Conservation (phyloP, 2,797 vertebrate species). For the Spinus pinus region DNA sequence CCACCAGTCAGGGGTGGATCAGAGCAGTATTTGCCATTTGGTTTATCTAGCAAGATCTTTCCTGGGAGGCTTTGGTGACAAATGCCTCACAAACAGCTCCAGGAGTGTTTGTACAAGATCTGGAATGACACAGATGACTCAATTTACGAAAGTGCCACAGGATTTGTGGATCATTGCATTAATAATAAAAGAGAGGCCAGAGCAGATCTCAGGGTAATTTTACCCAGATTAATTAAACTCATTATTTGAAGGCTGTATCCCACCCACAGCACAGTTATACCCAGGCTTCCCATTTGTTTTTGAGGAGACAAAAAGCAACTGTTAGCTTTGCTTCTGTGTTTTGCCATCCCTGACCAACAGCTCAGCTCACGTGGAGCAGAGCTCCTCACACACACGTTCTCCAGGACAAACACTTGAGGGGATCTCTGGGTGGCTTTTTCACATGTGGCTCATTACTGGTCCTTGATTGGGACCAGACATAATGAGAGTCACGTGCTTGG, state of each 20-base stretch:
- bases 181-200: not conserved
- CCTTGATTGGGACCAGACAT: not conserved
- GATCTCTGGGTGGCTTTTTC: not conserved
- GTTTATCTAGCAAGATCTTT: not conserved
- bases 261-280: not conserved
- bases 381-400: not conserved
- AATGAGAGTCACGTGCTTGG: not conserved
- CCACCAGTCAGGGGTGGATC: not conserved
- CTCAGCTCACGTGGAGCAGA: not conserved
- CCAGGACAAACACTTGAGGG: not conserved
- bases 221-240: not conserved
- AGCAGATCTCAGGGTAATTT: not conserved
- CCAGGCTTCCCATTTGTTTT: not conserved
- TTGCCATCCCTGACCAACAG: not conserved
- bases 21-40: not conserved
- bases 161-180: not conserved
- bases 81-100: not conserved
- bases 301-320: not conserved
- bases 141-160: not conserved
- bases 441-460: not conserved
- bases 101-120: not conserved
- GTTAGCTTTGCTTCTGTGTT: not conserved
- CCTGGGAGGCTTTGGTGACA: not conserved
- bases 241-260: not conserved
- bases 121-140: not conserved